Evolutionary conservation across 2,797 vertebrate genomes (phyloP).

Genomic region (Champsocephalus gunnari): DNA sequence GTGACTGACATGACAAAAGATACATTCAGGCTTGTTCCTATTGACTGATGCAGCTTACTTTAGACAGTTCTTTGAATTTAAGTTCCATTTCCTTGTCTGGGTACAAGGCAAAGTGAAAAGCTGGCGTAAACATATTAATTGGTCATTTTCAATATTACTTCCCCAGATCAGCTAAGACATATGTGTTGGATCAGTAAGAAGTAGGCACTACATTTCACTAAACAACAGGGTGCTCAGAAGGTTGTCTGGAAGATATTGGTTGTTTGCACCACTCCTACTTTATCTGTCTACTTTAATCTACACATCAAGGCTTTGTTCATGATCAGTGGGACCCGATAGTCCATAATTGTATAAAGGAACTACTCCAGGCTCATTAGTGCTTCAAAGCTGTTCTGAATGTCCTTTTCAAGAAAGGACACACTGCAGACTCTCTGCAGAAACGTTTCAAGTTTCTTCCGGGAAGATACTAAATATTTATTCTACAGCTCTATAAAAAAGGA

Average conservation of each 20-base stretch:
- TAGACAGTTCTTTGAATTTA: background rate
- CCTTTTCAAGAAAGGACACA: constrained; percentile 24
- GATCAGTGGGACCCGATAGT: constrained; percentile 12
- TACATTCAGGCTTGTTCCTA: no score
- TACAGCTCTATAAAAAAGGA: background rate
- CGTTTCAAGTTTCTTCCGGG: background rate
- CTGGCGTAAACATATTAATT: background rate
- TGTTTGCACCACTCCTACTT: background rate
- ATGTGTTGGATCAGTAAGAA: background rate
- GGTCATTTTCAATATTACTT: background rate
- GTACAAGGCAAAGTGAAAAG: background rate
- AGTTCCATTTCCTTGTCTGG: background rate
- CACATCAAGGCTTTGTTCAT: constrained; percentile 16
- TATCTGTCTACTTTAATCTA: constrained; percentile 29
- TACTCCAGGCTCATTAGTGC: constrained; percentile 38
- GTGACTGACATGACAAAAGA: no score
- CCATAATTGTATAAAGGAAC: constrained; percentile 59
- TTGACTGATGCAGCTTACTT: background rate
- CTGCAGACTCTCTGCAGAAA: constrained; percentile 7
- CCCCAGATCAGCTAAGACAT: background rate
- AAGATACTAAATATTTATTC: background rate
- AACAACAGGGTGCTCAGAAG: background rate
- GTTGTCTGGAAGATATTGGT: constrained; percentile 5
- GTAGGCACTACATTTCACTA: background rate
- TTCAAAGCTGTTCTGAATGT: constrained; percentile 52